Evolutionary conservation across 2,888 invertebrate species (phyloP), one percentile per base, ranked within the genome.

Genomic region (Stenotaenia linearis): DNA sequence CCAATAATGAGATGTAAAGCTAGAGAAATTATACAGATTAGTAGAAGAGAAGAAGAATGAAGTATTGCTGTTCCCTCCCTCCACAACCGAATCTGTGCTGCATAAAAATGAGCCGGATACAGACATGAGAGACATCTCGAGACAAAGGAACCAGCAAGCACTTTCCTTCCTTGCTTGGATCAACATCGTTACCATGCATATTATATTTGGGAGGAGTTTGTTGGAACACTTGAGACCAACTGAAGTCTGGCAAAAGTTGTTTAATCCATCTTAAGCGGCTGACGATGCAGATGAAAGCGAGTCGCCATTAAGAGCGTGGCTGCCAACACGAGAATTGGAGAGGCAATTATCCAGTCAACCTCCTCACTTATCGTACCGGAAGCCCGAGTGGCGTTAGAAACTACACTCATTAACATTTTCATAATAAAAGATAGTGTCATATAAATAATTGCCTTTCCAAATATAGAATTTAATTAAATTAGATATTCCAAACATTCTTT

Each of bases 1-100:
- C 56, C 56, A 56, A 56, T 56, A 56, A 56, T 56, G 56, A 56
- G 56, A 56, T 56, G 56, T 56, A 56, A 56, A 56, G 56, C 56
- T 56, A 56, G 56, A 56, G 56, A 56, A 56, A 56, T 56, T 56
- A 56, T 56, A 56, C 56, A 56, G 56, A 56, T 56, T 56, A 56
- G 56, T 9, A 18, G 18, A 56, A 56, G 56, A 56, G 18, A 56
- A 56, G 56, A 56, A 56, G 56, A 56, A 23, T 56, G 56, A 56
- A 56, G 56, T 21, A 56, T 56, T 56, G 56, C 21, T 56, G 21
- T 56, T n/a, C n/a, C n/a, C n/a, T n/a, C n/a, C n/a, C n/a, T 56
- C 56, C 21, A 10, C 5, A 40, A 40, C 40, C 40, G 56, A 56
- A 21, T 56, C 56, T 56, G 56, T 23, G 56, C 56, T 56, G 56